phyloP scores from a whole-genome alignment of 2,797 vertebrate genomes.

The Amniataba percoides region DNA sequence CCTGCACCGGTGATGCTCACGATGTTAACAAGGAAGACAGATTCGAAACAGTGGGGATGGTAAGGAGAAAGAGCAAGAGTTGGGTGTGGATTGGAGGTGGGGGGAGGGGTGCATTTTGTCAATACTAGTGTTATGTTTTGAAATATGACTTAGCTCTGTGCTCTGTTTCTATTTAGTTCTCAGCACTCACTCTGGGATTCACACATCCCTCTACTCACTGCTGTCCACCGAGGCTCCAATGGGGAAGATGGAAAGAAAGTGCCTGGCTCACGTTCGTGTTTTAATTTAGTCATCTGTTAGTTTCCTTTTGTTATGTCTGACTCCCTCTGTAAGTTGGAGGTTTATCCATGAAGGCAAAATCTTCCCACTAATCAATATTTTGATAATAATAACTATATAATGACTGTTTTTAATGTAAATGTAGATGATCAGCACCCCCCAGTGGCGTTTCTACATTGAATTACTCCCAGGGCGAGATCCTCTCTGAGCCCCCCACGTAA shows the following conservation, averaged over 20 bases:
- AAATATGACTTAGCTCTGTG: slow-evolving; percentile 21
- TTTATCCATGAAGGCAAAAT: neutral
- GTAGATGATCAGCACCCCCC: too few species aligned
- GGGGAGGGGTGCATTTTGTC: slow-evolving; percentile 6
- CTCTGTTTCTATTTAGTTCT: neutral
- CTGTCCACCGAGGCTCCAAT: neutral
- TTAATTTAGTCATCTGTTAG: neutral
- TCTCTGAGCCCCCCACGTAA: too few species aligned
- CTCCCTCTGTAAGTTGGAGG: neutral
- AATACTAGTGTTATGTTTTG: slow-evolving; percentile 18
- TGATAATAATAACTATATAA: slow-evolving; percentile 12
- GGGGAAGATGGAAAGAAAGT: neutral
- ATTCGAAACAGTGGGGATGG: neutral
- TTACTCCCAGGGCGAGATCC: too few species aligned
- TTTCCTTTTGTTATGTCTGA: neutral
- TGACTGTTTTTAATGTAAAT: slow-evolving; percentile 7
- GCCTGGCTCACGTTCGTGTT: neutral
- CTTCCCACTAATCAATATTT: neutral
- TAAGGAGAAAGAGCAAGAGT: slow-evolving; percentile 14
- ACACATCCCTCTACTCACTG: neutral
- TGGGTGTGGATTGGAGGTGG: too few species aligned
- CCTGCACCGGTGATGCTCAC: slow-evolving; percentile 25
- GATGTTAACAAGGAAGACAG: slow-evolving; percentile 49
- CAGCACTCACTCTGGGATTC: neutral
- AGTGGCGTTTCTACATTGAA: too few species aligned